Percentiles rank a stretch among this genome's conserved stretches.
Conservation (phyloP, 2,888 invertebrate species). For the Dusona sp. region DNA sequence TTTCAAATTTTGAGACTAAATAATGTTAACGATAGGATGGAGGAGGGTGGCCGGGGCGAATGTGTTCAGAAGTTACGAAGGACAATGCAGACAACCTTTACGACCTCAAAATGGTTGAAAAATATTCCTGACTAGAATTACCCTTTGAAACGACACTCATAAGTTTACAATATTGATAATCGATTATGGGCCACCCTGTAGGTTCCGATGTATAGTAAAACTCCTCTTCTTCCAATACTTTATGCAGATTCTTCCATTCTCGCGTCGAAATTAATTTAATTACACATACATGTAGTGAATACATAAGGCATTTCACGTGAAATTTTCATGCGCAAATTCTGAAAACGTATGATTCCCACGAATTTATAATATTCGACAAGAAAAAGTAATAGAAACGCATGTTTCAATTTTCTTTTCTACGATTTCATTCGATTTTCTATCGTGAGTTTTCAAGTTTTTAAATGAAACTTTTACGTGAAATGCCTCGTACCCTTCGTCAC, state of each 20-base stretch:
- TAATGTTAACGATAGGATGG: neutral
- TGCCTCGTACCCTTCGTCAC: neutral
- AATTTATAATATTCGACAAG: neutral
- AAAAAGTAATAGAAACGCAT: neutral
- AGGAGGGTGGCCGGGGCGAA: neutral
- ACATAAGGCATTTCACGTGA: neutral
- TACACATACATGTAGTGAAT: slow-evolving; percentile 20
- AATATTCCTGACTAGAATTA: neutral
- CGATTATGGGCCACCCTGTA: neutral
- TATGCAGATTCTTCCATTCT: neutral
- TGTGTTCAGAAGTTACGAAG: neutral
- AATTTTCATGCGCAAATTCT: neutral
- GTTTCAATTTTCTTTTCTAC: neutral
- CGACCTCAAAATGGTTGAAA: neutral
- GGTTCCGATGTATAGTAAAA: slow-evolving; percentile 15
- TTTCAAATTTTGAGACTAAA: neutral
- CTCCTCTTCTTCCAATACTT: slow-evolving; percentile 21
- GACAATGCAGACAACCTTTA: neutral
- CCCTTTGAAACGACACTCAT: neutral
- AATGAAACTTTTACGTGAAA: neutral
- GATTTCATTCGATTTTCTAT: neutral
- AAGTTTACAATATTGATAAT: neutral
- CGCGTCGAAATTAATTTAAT: slow-evolving; percentile 57
- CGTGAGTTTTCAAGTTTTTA: neutral
- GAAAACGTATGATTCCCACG: neutral